Evolutionary conservation across 2,113 vertebrate species (phyloP), one percentile per base, ranked within the genome.

Genomic region (Lethenteron reissneri): DNA sequence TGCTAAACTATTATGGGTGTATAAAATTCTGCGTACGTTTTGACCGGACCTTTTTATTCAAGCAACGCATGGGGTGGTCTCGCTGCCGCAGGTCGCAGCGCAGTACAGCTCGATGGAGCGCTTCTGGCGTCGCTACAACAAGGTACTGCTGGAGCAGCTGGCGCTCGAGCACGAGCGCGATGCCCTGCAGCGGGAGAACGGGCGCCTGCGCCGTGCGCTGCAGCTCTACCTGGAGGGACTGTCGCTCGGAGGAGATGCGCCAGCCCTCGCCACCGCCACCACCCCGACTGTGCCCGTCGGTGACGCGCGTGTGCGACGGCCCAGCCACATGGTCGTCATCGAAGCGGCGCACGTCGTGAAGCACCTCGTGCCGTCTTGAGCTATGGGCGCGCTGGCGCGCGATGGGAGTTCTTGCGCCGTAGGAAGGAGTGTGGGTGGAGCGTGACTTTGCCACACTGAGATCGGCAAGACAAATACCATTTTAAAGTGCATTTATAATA

Each of bases 121-220:
- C 15, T 86, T 88, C 80, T 89, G 87, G 87, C 83, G 85, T 73
- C 76, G 84, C 3, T 86, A 85, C 79, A 88, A 84, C 77, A 87
- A 88, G 74, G 87, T 74, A 1, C 82, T 80, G 70, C 78, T 89
- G 76, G 86, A 90, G 70, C 78, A 80, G 25, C 76, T 80, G 73
- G 83, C 78, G 1, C 78, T 89, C 72, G 77, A 79, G 58, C 76
- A 4, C 21, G 78, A 81, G 5, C 78, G 60, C 19, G 13, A 0
- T 1, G 75, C 75, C 11, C 75, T 86, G 74, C 15, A 72, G 2
- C 77, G 64, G 7, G 82, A 81, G 76, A 87, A 86, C 57, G 56
- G n/a, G 70, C 76, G 74, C 4, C 79, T 89, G 58, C 76, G 77
- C 19, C 57, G 75, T 56, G 77, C 84, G 73, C 82, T 88, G 57